Evolutionary conservation across 2,888 invertebrate genomes (phyloP).

Genomic region (Epistrophe eligans): DNA sequence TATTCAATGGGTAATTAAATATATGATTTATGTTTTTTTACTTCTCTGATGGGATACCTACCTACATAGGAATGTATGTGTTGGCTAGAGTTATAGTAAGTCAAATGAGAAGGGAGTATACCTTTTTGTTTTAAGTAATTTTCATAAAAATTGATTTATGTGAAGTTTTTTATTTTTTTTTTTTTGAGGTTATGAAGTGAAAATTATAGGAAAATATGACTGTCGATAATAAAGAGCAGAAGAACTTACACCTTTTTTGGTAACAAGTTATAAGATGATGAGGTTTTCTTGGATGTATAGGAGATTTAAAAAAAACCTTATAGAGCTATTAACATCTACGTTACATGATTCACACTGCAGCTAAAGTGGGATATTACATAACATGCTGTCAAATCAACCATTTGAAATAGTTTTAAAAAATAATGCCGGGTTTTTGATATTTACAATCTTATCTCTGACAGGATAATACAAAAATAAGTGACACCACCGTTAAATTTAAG

Average conservation of each 20-base stretch:
- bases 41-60: neutral
- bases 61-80: too few species aligned
- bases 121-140: slow-evolving; percentile 28
- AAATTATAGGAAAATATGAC: neutral
- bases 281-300: neutral
- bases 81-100: slow-evolving; percentile 28
- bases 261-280: neutral
- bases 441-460: too few species aligned
- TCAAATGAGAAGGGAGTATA: slow-evolving; percentile 46
- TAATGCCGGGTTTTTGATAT: too few species aligned
- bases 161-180: slow-evolving; percentile 55
- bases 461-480: too few species aligned
- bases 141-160: slow-evolving; percentile 74
- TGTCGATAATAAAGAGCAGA: neutral
- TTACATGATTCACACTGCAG: neutral
- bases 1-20: slow-evolving; percentile 75
- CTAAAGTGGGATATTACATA: neutral
- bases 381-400: neutral
- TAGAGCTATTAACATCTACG: neutral
- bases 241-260: neutral
- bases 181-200: neutral
- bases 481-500: too few species aligned
- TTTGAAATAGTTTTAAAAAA: too few species aligned
- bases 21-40: slow-evolving; percentile 67
- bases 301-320: neutral